Conservation (phyloP, 2,797 vertebrate genomes). For the Melanotaenia boesemani region DNA sequence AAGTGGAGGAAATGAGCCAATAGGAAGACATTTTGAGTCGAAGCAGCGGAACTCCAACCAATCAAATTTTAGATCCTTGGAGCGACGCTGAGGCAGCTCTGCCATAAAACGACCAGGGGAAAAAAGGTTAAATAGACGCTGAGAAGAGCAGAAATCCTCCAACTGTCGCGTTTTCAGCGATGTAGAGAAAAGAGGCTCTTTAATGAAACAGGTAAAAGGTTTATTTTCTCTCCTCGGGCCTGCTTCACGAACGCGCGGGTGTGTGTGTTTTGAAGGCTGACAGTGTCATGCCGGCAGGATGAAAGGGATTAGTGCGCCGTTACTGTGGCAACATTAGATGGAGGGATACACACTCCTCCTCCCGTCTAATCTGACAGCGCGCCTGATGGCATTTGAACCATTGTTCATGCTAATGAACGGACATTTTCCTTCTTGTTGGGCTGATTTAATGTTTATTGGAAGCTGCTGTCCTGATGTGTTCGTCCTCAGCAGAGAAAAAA, state of each 20-base stretch:
- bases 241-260: not conserved
- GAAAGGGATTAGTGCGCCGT: conserved; percentile 71
- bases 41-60: conserved; percentile 33
- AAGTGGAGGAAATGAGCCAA: conserved; percentile 39
- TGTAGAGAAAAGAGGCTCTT: conserved; percentile 62
- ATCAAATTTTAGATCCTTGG: conserved; percentile 51
- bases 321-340: conserved; percentile 83
- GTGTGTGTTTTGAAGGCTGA: conserved; percentile 39
- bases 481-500: not conserved
- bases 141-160: conserved; percentile 60
- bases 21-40: conserved; percentile 39
- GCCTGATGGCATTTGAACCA: conserved; percentile 48
- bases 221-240: conserved; percentile 4
- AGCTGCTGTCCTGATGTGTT: conserved; percentile 7
- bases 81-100: conserved; percentile 35
- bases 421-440: not conserved
- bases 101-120: conserved; percentile 23
- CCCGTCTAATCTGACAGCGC: conserved; percentile 41
- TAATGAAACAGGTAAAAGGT: conserved; percentile 65
- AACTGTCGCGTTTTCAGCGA: conserved; percentile 57
- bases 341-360: conserved; percentile 60
- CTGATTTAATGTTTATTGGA: conserved; percentile 3
- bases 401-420: conserved; percentile 28
- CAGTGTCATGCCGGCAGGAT: conserved; percentile 69
- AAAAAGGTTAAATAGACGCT: conserved; percentile 27